Base-by-base conservation (phyloP, 1,140 invertebrate species). In the Drosophila mayri region DNA sequence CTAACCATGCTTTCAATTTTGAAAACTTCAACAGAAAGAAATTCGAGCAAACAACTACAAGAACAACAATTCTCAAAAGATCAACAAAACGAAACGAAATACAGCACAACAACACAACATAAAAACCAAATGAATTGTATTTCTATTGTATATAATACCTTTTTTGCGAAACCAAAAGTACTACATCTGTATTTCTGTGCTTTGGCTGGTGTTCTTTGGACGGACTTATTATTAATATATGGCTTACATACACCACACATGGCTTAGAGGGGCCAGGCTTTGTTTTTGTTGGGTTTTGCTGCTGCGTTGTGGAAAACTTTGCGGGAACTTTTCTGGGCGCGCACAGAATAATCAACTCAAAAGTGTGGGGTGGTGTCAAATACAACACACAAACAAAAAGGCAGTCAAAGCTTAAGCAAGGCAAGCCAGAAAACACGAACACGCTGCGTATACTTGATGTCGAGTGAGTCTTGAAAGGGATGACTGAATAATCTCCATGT, bases 101-200 rank as follows among this genome's bases (percentile, higher is more conserved):
- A 9, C 4, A 22, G 18, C 22, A 49, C 9, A 72, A 49, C 9
- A 72, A 54, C 50, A 22, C 18, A 41, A 50, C 43, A 60, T 14
- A 35, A 16, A 37, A 57, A 46, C 35, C 46, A 60, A 35, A 61
- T 55, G 30, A 59, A 71, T 66, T 57, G n/a, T 50, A 60, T 61
- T 68, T 64, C 54, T 52, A 61, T 77, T 74, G 61, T 72, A 38
- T 72, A 38, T 55, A 62, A 60, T 88, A 88, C 77, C 78, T 85
- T 81, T 79, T 90, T 62, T 71, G 63, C 70, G 78, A 77, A 76
- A 73, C 81, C 78, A 79, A 85, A 81, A 76, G 66, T 81, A 90
- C 81, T 74, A 90, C 85, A 90, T 88, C 72, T 78, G 71, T 43
- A 18, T 25, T 55, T 70, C 41, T 52, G 64, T 44, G 25, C 43